These are phyloP conservation scores for Crotalus tigris DNA, from an alignment of 2,113 vertebrate genomes.

Conservation along the genomic window DNA sequence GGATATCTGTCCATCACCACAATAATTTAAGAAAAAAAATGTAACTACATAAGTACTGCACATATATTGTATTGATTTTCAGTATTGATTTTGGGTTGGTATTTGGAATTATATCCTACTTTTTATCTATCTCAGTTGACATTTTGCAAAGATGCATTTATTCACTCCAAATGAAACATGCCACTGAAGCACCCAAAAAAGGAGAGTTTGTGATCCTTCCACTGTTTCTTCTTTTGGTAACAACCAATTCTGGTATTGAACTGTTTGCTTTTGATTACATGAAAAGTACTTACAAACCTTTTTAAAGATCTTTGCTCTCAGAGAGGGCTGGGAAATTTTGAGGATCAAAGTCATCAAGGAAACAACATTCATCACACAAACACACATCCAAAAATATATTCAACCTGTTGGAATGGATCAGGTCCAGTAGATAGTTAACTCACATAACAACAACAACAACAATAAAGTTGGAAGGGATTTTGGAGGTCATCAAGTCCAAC, in stretches of 20 bases:
- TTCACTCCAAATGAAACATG: slow-evolving; percentile 54
- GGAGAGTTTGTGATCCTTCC: slow-evolving; percentile 39
- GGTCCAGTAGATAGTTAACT: not conserved
- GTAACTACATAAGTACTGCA: slow-evolving; percentile 59
- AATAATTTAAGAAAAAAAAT: slow-evolving; percentile 48
- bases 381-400: not conserved
- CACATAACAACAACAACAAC: no score
- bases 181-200: slow-evolving; percentile 35
- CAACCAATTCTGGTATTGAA: not conserved
- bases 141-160: slow-evolving; percentile 51
- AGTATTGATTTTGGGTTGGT: slow-evolving; percentile 60
- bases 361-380: not conserved
- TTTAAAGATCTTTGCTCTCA: not conserved
- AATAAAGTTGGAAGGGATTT: no score
- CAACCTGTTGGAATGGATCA: not conserved
- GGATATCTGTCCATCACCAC: slow-evolving; percentile 26
- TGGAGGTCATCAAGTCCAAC: no score
- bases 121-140: slow-evolving; percentile 64
- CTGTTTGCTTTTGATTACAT: not conserved
- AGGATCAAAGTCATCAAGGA: not conserved
- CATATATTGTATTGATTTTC: slow-evolving; percentile 62
- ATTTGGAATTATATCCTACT: slow-evolving; percentile 49
- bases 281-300: not conserved
- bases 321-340: not conserved
- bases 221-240: not conserved